Percentiles rank a stretch among this genome's conserved stretches.
Evolutionary conservation across 2,888 invertebrate species (phyloP).

Genomic region (Nomada lathburiana): DNA sequence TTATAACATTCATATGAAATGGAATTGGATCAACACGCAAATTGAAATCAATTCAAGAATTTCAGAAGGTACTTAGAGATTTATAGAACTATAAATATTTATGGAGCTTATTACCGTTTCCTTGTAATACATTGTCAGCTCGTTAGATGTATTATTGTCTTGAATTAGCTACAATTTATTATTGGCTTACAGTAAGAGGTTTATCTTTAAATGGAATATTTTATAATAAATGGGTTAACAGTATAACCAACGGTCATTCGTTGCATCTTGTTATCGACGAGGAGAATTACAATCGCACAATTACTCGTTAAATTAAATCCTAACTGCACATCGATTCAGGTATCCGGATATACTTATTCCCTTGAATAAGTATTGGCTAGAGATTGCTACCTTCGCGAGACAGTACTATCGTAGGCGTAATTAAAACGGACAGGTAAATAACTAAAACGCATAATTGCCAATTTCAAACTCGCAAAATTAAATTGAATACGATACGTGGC

Average conservation of each 20-base stretch:
- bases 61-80: neutral
- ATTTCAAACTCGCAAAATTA: neutral
- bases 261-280: conserved; percentile 6
- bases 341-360: conserved; percentile 1
- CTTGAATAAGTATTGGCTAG: conserved; percentile 18
- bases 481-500: neutral
- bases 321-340: conserved; percentile 32
- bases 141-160: neutral
- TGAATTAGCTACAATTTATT: neutral
- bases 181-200: too few relatives aligned
- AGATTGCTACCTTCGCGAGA: neutral
- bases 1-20: neutral
- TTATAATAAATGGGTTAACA: neutral
- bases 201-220: neutral
- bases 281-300: conserved; percentile 11
- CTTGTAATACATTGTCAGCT: neutral
- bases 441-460: neutral
- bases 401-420: conserved; percentile 12
- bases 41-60: neutral
- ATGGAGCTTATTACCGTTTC: neutral
- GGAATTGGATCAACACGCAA: neutral
- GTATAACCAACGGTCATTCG: neutral
- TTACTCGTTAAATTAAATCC: conserved; percentile 18
- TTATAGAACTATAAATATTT: neutral
- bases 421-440: conserved; percentile 15